phyloP scores from a whole-genome alignment of 2,888 invertebrate genomes.

The Subacronicta megacephala region DNA sequence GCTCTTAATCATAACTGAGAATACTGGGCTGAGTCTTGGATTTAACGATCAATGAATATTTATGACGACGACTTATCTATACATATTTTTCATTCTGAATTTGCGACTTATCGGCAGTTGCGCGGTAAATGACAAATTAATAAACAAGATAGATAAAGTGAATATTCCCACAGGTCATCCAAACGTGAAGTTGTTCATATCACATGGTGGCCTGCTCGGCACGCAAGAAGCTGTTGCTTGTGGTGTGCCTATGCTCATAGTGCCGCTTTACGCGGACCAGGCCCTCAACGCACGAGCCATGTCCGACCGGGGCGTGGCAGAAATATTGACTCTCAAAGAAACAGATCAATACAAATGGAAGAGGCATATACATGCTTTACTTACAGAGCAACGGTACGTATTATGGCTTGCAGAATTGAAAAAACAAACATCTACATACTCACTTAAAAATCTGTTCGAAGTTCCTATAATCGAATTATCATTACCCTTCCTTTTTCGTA shows the following conservation, averaged over 20 bases:
- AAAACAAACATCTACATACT: no score
- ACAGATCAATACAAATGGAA: conserved; percentile 73
- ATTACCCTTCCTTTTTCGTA: no score
- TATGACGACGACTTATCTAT: conserved; percentile 8
- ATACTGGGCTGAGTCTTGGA: conserved; percentile 20
- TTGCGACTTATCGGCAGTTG: conserved; percentile 17
- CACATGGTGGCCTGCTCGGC: conserved; percentile 91
- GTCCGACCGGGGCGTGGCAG: conserved; percentile 84
- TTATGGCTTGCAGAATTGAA: not conserved
- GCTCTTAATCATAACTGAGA: conserved; percentile 4
- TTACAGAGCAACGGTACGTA: conserved; percentile 60
- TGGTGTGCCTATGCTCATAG: conserved; percentile 87
- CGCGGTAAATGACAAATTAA: conserved; percentile 5
- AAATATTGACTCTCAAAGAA: conserved; percentile 74
- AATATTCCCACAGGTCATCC: conserved; percentile 80
- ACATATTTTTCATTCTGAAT: conserved; percentile 21
- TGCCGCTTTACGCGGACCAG: conserved; percentile 88
- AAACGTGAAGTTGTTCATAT: conserved; percentile 89
- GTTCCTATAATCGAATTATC: no score
- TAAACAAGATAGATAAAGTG: conserved; percentile 10
- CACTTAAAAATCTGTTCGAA: no score
- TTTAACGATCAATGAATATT: conserved; percentile 26
- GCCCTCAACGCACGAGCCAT: conserved; percentile 87
- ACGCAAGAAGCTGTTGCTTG: conserved; percentile 90
- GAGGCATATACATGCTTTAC: conserved; percentile 75